Evolutionary conservation across 2,888 invertebrate species (phyloP), one percentile per base, ranked within the genome.

Genomic region (Dendrolimus pini): DNA sequence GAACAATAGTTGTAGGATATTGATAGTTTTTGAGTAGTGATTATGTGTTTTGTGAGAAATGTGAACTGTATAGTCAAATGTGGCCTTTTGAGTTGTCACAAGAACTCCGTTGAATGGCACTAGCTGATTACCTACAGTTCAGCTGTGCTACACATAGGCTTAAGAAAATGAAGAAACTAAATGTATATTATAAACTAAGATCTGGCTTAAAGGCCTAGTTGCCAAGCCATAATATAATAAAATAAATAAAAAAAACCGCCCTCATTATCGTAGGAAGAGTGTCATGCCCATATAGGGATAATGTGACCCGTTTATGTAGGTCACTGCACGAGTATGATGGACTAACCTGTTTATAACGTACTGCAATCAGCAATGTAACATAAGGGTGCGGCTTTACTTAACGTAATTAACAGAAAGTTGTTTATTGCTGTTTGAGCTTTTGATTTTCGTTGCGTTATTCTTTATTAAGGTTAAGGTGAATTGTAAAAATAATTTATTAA

Each of bases 351-450:
- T n/a, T 52, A 55, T 12, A 58, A 18, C 52, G 52, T 41, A 58
- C 52, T 58, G 58, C 55, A 58, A 55, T 55, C 41, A 52, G 55
- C 14, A 42, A 57, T 56, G 54, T 60, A 57, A 68, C 63, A 64
- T 63, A 64, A 66, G 63, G 63, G 65, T 62, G 61, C 42, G 60
- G 56, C 58, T 57, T 56, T 61, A 61, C 61, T 61, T 62, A 57
- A 60, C 56, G 60, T 64, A 68, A 68, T 68, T 65, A 67, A 68
- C 57, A 56, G 65, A 65, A 67, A 67, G 65, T 62, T 64, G 62
- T 14, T 47, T 47, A 47, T 53, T 53, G 56, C 53, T 30, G 52
- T 53, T 47, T 47, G 8, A 47, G 47, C 47, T 47, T 47, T 9
- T 47, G 9, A 47, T 47, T 47, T 47, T 47, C 2, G 9, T 10